Evolutionary conservation across 2,113 vertebrate genomes (phyloP).

Genomic region (Coracopsis vasa): DNA sequence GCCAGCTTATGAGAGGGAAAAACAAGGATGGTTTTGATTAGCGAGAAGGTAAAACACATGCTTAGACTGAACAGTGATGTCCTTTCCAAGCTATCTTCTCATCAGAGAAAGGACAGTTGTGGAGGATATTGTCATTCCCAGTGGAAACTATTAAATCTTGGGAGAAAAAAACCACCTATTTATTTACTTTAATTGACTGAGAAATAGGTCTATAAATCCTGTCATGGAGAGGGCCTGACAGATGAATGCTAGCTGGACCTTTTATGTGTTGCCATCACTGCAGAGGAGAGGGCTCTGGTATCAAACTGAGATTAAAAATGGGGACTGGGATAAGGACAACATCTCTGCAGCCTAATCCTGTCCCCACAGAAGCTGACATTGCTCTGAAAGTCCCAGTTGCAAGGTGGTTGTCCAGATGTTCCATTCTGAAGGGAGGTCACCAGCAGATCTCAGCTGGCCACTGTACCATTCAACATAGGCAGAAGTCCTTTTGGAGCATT

Average conservation of each 20-base stretch:
- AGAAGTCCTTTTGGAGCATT: background rate
- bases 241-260: background rate
- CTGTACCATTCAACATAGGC: accelerated
- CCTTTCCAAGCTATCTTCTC: background rate
- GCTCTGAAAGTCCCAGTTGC: background rate
- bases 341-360: background rate
- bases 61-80: background rate
- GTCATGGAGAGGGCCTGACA: background rate
- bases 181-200: background rate
- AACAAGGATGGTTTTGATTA: constrained; percentile 27
- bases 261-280: background rate
- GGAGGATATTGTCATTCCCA: background rate
- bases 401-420: background rate
- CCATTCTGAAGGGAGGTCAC: background rate
- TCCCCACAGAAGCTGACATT: background rate
- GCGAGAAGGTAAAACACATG: constrained; percentile 39
- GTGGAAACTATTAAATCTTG: constrained; percentile 19
- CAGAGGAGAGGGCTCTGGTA: background rate
- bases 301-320: background rate
- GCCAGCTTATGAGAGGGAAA: background rate
- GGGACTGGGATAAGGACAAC: background rate
- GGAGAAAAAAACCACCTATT: background rate
- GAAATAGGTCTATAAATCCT: background rate
- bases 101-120: background rate
- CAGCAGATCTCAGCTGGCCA: background rate